phyloP scores from a whole-genome alignment of 1,140 invertebrate genomes.

The Cydia amplana region DNA sequence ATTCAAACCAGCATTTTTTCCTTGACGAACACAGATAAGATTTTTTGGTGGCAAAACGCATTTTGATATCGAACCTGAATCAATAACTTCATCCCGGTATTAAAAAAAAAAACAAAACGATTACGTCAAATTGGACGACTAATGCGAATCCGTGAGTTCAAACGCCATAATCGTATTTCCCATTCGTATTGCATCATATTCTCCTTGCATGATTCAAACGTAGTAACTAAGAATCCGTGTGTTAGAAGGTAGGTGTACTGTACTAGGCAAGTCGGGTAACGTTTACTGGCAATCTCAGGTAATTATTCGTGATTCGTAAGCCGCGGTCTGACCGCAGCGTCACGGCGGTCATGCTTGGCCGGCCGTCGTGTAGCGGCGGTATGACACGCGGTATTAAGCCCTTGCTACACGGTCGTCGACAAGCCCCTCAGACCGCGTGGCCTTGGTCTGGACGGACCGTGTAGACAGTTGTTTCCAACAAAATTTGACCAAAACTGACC shows the following conservation, averaged over 20 bases:
- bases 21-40: no score
- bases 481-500: no score
- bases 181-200: background rate
- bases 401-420: no score
- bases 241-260: background rate
- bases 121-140: background rate
- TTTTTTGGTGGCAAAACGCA: no score
- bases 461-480: no score
- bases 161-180: background rate
- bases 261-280: background rate
- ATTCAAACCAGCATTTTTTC: no score
- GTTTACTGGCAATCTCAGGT: conserved; percentile 13
- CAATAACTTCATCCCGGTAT: no score
- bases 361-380: background rate
- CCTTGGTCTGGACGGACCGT: no score
- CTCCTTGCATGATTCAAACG: conserved; percentile 1
- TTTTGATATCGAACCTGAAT: no score
- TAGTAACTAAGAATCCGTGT: background rate
- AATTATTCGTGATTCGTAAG: conserved; percentile 10
- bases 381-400: no score
- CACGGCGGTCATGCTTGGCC: conserved; percentile 3
- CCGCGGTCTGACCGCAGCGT: background rate
- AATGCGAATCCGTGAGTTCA: background rate
- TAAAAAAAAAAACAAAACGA: background rate
- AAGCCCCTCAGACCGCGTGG: no score